phyloP scores from a whole-genome alignment of 2,113 vertebrate species.

The Hemiscyllium ocellatum region DNA sequence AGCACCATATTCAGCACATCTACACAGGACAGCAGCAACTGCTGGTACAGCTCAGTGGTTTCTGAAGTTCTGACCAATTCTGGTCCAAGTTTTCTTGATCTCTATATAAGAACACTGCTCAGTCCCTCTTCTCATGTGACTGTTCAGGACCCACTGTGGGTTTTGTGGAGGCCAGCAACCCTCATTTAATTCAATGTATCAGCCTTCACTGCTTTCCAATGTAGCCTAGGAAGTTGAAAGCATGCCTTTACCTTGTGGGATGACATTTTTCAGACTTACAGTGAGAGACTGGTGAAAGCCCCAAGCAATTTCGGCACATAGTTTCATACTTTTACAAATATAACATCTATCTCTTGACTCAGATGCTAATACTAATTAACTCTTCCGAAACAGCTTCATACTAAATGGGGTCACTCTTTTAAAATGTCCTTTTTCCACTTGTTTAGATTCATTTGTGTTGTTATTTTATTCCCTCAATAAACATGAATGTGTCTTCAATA shows the following conservation, averaged over 20 bases:
- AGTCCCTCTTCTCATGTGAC: not conserved
- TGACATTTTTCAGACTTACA: not conserved
- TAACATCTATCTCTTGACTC: not conserved
- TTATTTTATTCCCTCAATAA: not conserved
- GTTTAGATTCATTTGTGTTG: not conserved
- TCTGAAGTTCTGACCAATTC: not conserved
- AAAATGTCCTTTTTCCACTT: not conserved
- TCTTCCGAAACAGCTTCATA: not conserved
- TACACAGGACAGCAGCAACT: not conserved
- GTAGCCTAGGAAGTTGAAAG: not conserved
- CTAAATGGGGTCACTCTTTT: not conserved
- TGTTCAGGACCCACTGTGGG: not conserved
- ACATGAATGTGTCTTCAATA: not conserved
- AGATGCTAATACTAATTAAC: not conserved
- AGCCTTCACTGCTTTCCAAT: not conserved
- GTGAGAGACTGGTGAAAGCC: not conserved
- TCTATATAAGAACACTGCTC: not conserved
- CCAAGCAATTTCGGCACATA: not conserved
- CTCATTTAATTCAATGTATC: not conserved
- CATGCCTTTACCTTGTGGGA: not conserved
- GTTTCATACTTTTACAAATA: not conserved
- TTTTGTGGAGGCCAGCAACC: not conserved
- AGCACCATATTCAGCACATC: not conserved
- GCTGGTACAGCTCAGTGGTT: not conserved
- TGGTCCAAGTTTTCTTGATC: not conserved